These are phyloP conservation scores for Drosophila cardini DNA, from an alignment of 1,140 invertebrate genomes.

Conservation along the genomic window DNA sequence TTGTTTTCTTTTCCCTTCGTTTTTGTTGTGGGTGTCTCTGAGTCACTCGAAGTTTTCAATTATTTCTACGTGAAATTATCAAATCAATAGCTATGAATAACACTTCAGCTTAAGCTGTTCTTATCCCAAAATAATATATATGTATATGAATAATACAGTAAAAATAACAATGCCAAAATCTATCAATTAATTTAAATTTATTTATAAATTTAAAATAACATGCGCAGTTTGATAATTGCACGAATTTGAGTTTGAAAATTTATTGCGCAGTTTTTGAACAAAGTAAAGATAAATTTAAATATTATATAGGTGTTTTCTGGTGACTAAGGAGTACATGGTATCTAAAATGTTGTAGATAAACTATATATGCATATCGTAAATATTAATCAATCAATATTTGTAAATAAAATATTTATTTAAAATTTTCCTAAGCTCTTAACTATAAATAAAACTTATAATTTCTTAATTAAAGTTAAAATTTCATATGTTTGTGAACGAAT, in stretches of 20 bases:
- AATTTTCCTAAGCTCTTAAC: too few relatives aligned
- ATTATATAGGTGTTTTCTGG: not conserved
- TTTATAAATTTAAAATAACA: conserved; percentile 19
- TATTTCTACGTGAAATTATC: conserved; percentile 1
- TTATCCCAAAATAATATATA: conserved; percentile 1
- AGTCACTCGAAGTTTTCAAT: conserved; percentile 44
- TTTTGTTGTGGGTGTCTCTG: conserved; percentile 41
- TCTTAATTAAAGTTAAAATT: too few relatives aligned
- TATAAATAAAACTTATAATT: too few relatives aligned
- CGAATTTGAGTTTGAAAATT: not conserved
- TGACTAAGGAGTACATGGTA: not conserved
- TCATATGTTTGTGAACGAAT: too few relatives aligned
- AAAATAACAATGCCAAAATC: not conserved
- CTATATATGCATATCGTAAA: too few relatives aligned
- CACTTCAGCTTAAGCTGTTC: not conserved
- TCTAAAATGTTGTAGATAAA: too few relatives aligned
- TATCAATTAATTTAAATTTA: conserved; percentile 8
- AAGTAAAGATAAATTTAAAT: not conserved
- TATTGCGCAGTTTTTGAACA: conserved; percentile 14
- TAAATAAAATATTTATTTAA: too few relatives aligned
- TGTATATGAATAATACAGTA: not conserved
- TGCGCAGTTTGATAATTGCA: conserved; percentile 20
- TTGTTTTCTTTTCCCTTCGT: not conserved
- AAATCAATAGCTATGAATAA: not conserved
- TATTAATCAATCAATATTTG: too few relatives aligned